Percentiles rank a stretch among this genome's conserved stretches.
These are phyloP conservation scores for Halictus rubicundus DNA, from an alignment of 1,140 invertebrate genomes.

Conservation along the genomic window DNA sequence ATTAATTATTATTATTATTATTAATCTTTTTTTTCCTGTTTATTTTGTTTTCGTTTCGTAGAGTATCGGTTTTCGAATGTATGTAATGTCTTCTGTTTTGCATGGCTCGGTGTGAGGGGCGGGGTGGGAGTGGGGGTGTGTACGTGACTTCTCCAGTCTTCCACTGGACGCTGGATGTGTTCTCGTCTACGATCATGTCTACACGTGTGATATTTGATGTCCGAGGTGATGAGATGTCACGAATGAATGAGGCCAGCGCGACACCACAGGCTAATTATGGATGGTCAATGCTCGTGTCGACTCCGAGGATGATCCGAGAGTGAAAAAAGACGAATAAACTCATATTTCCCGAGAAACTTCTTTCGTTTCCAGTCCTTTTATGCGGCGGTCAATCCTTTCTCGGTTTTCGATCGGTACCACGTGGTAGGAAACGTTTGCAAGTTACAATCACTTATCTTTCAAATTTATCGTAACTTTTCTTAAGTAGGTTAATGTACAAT, in stretches of 20 bases:
- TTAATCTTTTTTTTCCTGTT: slow-evolving; percentile 45
- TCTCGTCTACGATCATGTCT: slow-evolving; percentile 24
- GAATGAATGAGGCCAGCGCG: slow-evolving; percentile 65
- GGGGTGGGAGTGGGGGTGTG: not conserved
- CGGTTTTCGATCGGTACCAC: no score
- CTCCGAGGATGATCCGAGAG: not conserved
- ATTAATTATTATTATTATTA: slow-evolving; percentile 51
- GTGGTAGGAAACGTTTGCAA: no score
- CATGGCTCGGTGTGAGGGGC: slow-evolving; percentile 4
- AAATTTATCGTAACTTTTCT: no score
- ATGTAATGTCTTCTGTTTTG: slow-evolving; percentile 37
- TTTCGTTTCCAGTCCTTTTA: not conserved
- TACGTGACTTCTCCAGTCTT: not conserved
- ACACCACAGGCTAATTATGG: slow-evolving; percentile 69
- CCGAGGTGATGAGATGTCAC: not conserved
- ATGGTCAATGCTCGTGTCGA: slow-evolving; percentile 55
- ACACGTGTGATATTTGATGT: slow-evolving; percentile 22
- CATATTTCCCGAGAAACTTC: not conserved
- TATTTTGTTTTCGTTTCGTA: slow-evolving; percentile 59
- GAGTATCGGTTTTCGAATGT: slow-evolving; percentile 65
- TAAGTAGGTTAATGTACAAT: no score
- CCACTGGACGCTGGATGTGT: not conserved
- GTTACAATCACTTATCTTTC: no score
- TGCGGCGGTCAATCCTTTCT: no score
- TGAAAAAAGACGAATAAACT: not conserved